phyloP scores from a whole-genome alignment of 30 jellyfish, hydroid and myxozoan species.

The Pelagia noctiluca region DNA sequence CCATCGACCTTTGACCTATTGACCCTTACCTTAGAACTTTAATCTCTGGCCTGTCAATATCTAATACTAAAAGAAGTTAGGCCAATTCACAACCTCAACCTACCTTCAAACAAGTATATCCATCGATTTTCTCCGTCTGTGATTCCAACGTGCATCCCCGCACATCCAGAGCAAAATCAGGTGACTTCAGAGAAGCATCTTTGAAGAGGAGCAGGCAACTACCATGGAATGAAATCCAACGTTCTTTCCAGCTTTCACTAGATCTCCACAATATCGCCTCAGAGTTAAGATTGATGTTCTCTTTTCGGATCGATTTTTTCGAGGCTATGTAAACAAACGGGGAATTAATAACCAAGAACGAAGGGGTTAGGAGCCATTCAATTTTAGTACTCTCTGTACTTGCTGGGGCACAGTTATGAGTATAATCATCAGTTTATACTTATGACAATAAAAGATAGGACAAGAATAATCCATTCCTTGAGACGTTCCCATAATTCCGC shows the following conservation, averaged over 20 bases:
- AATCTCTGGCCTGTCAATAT: too few relatives aligned
- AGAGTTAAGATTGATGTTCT: constrained; percentile 1
- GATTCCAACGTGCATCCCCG: constrained; percentile 50
- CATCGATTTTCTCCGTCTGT: constrained; percentile 46
- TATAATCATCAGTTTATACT: too few relatives aligned
- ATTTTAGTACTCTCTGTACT: too few relatives aligned
- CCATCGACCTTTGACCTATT: too few relatives aligned
- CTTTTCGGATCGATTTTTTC: constrained; percentile 12
- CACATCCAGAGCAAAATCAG: constrained; percentile 68
- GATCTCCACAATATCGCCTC: constrained; percentile 38
- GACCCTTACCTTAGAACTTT: too few relatives aligned
- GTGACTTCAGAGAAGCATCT: constrained; percentile 28
- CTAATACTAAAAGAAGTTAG: not conserved
- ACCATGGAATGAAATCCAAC: constrained; percentile 37
- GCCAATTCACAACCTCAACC: not conserved
- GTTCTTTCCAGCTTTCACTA: constrained; percentile 65
- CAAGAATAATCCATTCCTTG: too few relatives aligned
- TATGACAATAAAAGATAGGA: too few relatives aligned
- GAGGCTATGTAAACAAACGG: too few relatives aligned
- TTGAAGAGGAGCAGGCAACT: constrained; percentile 53
- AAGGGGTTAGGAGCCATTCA: not conserved
- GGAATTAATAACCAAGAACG: not conserved
- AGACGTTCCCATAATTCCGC: too few relatives aligned
- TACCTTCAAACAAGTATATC: constrained; percentile 52
- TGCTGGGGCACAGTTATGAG: too few relatives aligned